phyloP scores from a whole-genome alignment of 2,113 vertebrate species.

The Salminus brasiliensis region DNA sequence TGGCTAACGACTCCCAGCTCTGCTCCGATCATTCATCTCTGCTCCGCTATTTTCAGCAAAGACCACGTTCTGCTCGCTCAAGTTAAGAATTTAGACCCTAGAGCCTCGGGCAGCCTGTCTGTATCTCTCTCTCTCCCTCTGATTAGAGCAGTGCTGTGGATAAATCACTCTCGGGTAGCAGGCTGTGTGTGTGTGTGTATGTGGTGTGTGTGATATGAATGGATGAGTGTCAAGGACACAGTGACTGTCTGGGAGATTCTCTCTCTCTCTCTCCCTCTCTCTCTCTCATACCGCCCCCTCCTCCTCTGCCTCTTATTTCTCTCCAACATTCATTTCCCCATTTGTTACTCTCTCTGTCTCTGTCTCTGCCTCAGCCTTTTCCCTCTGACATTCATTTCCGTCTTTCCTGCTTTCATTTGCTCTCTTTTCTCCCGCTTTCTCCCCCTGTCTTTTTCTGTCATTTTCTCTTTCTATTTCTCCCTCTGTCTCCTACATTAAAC shows the following conservation, averaged over 20 bases:
- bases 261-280: conserved; percentile 11
- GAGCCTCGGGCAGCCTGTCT: background rate
- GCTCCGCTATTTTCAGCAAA: background rate
- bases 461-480: no score
- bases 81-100: background rate
- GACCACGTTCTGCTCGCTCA: background rate
- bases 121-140: conserved; percentile 15
- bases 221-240: conserved; percentile 13
- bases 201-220: background rate
- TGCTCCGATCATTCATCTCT: background rate
- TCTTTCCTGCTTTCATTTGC: no score
- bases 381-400: no score
- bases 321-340: background rate
- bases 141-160: background rate
- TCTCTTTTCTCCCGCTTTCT: no score
- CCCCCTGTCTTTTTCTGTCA: no score
- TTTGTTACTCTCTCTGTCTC: background rate
- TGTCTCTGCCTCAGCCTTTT: no score
- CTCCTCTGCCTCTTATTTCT: background rate
- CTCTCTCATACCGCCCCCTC: background rate
- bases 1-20: background rate
- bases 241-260: background rate
- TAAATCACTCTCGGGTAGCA: conserved; percentile 13
- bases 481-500: no score
- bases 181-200: background rate